phyloP scores from a whole-genome alignment of 2,113 vertebrate genomes.

The Macquaria ambigua region DNA sequence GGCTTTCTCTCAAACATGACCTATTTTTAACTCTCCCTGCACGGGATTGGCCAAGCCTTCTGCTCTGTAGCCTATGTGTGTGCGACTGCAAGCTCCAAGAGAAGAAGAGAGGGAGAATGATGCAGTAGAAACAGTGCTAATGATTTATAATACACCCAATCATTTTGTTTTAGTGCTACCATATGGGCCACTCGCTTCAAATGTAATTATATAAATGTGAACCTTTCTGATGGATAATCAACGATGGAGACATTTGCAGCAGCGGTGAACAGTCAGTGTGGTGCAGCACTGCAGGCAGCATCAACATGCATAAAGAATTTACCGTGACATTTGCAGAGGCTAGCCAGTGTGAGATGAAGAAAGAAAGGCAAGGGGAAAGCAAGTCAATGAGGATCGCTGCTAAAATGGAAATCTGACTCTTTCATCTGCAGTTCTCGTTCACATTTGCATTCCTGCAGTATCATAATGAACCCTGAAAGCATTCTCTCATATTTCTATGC shows the following conservation, averaged over 20 bases:
- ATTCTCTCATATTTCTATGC: slow-evolving; percentile 1
- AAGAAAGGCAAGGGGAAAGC: slow-evolving; percentile 27
- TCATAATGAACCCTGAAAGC: slow-evolving; percentile 40
- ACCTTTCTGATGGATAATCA: background rate
- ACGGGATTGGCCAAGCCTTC: slow-evolving; percentile 78
- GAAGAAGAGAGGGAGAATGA: slow-evolving; percentile 41
- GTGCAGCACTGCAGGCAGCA: slow-evolving; percentile 59
- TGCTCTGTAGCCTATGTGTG: slow-evolving; percentile 70
- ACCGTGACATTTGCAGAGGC: slow-evolving; percentile 74
- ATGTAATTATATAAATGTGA: slow-evolving; percentile 27
- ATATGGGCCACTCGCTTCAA: slow-evolving; percentile 10
- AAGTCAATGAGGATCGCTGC: slow-evolving; percentile 34
- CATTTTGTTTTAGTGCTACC: slow-evolving; percentile 27
- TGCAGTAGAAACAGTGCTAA: slow-evolving; percentile 53
- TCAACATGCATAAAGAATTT: slow-evolving; percentile 77
- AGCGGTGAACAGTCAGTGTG: slow-evolving; percentile 35
- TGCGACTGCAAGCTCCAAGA: slow-evolving; percentile 49
- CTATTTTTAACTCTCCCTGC: slow-evolving; percentile 85
- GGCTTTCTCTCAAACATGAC: slow-evolving; percentile 84
- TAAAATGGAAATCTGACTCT: slow-evolving; percentile 39
- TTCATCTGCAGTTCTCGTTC: slow-evolving; percentile 36
- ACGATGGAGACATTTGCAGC: slow-evolving; percentile 2
- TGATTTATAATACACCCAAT: slow-evolving; percentile 47
- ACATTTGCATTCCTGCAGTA: slow-evolving; percentile 47
- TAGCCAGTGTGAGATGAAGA: slow-evolving; percentile 35